Evolutionary conservation across 2,888 invertebrate species (phyloP).

Genomic region (Eurois occulta): DNA sequence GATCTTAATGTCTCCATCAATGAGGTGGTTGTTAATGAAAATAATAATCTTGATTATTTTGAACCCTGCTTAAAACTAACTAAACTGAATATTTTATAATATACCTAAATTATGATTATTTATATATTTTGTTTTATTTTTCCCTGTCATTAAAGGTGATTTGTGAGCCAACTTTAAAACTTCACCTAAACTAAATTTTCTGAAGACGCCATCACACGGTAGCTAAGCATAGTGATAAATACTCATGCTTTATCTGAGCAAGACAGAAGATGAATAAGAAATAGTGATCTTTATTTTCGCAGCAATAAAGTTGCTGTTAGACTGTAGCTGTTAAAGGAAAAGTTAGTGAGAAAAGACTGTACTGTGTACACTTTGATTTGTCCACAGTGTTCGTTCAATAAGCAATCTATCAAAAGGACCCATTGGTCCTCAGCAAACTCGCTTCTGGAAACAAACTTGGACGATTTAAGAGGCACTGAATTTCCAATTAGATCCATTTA

Average conservation of each 20-base stretch:
- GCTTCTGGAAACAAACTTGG: conserved; percentile 59
- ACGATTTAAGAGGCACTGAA: conserved; percentile 74
- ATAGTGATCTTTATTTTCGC: background rate
- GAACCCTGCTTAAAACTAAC: too few species aligned
- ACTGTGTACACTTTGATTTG: conserved; percentile 31
- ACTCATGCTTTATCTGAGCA: background rate
- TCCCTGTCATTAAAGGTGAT: too few species aligned
- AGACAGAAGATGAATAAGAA: background rate
- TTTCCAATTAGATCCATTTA: conserved; percentile 82
- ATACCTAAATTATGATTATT: too few species aligned
- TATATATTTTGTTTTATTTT: too few species aligned
- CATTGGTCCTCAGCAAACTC: conserved; percentile 38
- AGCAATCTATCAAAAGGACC: conserved; percentile 62
- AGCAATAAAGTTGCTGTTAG: background rate
- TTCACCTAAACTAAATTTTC: too few species aligned
- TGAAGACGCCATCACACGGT: background rate
- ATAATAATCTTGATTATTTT: background rate
- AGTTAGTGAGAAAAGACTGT: background rate
- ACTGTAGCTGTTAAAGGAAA: background rate
- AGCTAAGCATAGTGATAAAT: background rate
- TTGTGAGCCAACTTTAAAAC: too few species aligned
- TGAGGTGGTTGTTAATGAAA: background rate
- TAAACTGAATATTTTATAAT: too few species aligned
- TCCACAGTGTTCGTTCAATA: conserved; percentile 41
- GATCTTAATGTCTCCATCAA: background rate